These are phyloP conservation scores for Drosophila emarginata DNA, from an alignment of 2,888 invertebrate species.

Conservation along the genomic window DNA sequence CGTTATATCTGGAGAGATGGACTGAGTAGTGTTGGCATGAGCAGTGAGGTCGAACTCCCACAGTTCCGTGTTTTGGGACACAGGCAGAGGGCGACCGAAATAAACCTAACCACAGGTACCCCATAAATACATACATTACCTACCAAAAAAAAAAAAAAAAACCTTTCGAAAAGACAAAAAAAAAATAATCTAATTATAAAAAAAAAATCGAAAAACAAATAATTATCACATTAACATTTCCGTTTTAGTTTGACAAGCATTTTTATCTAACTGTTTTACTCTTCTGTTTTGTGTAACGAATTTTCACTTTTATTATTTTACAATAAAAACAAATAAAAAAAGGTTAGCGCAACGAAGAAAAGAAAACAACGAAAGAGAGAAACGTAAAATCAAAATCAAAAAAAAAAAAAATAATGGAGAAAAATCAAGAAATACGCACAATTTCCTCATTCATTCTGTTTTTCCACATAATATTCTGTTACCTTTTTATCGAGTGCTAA, in stretches of 20 bases:
- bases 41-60: conserved; percentile 97
- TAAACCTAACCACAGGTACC: conserved; percentile 97
- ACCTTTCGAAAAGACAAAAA: conserved; percentile 49
- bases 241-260: conserved; percentile 60
- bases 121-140: conserved; percentile 73
- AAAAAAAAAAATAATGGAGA: not conserved
- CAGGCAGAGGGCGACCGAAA: conserved; percentile 96
- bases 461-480: conserved; percentile 23
- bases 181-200: conserved; percentile 14
- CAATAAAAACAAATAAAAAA: conserved; percentile 5
- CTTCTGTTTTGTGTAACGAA: conserved; percentile 43
- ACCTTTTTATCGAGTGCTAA: conserved; percentile 71
- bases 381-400: not conserved
- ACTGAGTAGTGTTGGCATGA: conserved; percentile 96
- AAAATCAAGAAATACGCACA: conserved; percentile 16
- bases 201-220: conserved; percentile 38
- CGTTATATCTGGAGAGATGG: conserved; percentile 98
- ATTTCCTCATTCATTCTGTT: conserved; percentile 29
- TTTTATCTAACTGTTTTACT: conserved; percentile 39
- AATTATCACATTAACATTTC: conserved; percentile 58
- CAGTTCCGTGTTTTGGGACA: conserved; percentile 98
- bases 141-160: conserved; percentile 52
- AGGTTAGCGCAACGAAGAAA: conserved; percentile 51
- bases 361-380: conserved; percentile 22
- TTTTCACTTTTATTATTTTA: conserved; percentile 55